Conservation (phyloP, 2,113 vertebrate genomes). For the Nothobranchius furzeri region DNA sequence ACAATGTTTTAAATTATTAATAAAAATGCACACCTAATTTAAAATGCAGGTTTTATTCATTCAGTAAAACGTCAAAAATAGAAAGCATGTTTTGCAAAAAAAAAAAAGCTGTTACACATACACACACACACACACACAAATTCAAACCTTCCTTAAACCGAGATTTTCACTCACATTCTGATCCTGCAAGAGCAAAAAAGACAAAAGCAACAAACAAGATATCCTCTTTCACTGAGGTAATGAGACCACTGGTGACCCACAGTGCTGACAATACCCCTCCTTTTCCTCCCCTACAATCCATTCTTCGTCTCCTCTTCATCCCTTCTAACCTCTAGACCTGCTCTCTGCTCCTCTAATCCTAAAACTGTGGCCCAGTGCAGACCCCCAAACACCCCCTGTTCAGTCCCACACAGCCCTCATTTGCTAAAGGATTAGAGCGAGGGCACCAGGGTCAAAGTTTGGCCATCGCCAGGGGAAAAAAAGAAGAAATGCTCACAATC, state of each 20-base stretch:
- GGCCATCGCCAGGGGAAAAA: constrained; percentile 59
- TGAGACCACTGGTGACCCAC: constrained; percentile 23
- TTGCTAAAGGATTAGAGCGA: constrained; percentile 76
- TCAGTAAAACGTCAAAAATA: no score
- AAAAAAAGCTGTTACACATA: no score
- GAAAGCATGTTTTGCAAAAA: no score
- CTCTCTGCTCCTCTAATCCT: constrained; percentile 66
- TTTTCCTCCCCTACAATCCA: constrained; percentile 37
- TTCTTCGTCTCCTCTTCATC: constrained; percentile 59
- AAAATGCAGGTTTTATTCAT: no score
- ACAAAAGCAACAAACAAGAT: constrained; percentile 15
- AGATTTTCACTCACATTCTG: constrained; percentile 6
- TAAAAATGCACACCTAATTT: no score
- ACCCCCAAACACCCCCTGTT: constrained; percentile 57
- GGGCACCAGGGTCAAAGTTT: constrained; percentile 64
- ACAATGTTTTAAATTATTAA: no score
- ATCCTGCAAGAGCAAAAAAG: constrained; percentile 24
- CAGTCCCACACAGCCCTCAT: constrained; percentile 67
- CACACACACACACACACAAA: neutral
- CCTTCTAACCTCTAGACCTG: constrained; percentile 57
- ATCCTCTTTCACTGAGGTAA: constrained; percentile 26
- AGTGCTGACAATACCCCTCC: constrained; percentile 45
- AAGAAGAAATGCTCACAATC: constrained; percentile 54
- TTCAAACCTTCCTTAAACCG: neutral
- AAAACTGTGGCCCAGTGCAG: constrained; percentile 54